phyloP scores from a whole-genome alignment of 2,888 invertebrate genomes.

The Eupithecia inturbata region DNA sequence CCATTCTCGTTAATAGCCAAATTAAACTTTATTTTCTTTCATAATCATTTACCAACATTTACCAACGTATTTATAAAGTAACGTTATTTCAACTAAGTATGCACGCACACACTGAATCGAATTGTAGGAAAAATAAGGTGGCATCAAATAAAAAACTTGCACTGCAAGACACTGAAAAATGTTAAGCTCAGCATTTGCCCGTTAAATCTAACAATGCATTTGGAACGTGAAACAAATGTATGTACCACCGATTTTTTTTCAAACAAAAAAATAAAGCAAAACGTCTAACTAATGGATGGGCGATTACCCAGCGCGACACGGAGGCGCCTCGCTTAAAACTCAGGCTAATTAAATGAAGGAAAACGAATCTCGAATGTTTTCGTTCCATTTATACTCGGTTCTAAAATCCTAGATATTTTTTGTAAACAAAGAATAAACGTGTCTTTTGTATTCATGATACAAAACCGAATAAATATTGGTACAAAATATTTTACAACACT shows the following conservation, averaged over 20 bases:
- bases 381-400: constrained; percentile 66
- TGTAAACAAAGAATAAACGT: neutral
- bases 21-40: constrained; percentile 20
- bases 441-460: too few relatives aligned
- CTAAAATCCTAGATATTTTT: neutral
- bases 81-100: neutral
- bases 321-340: constrained; percentile 76
- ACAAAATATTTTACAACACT: too few relatives aligned
- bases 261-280: constrained; percentile 55
- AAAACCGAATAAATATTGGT: neutral
- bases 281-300: constrained; percentile 59
- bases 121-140: neutral
- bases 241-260: constrained; percentile 28
- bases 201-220: constrained; percentile 29
- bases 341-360: constrained; percentile 80
- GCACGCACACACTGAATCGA: neutral
- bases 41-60: neutral
- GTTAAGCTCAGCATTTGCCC: constrained; percentile 24
- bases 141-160: constrained; percentile 25
- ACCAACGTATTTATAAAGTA: too few relatives aligned
- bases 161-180: constrained; percentile 32
- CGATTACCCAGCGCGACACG: constrained; percentile 66
- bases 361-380: constrained; percentile 82
- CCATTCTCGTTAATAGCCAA: constrained; percentile 16
- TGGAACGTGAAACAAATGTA: constrained; percentile 21